Conservation (phyloP, 1,140 invertebrate genomes). For the Drosophila sturtevanti region DNA sequence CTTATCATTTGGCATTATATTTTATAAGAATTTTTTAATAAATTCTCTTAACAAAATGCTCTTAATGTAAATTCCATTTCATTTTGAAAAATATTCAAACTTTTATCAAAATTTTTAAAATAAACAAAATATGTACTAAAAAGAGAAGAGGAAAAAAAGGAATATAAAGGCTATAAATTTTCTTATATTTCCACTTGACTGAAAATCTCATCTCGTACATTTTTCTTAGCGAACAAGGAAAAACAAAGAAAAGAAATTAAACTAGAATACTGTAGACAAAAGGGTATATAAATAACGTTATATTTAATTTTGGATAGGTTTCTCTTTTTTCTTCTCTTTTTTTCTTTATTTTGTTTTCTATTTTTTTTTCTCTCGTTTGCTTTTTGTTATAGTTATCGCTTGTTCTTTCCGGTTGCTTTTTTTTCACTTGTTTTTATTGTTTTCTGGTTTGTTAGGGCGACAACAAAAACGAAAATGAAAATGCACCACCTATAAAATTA, state of each 20-base stretch:
- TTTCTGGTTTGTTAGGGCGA: conserved; percentile 45
- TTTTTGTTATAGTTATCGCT: conserved; percentile 40
- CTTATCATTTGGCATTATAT: no score
- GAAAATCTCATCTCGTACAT: neutral
- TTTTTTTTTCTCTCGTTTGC: conserved; percentile 1
- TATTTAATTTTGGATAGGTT: neutral
- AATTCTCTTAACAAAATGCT: no score
- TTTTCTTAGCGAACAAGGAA: neutral
- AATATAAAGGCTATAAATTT: no score
- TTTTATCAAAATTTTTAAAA: no score
- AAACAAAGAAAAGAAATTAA: neutral
- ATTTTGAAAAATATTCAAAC: no score
- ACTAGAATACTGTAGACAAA: neutral
- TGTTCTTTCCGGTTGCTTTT: conserved; percentile 35
- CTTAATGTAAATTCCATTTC: no score
- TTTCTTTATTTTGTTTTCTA: neutral
- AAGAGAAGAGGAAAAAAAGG: no score
- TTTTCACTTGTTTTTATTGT: conserved; percentile 67
- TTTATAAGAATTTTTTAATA: no score
- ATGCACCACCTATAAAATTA: conserved; percentile 71
- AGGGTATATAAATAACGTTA: conserved; percentile 8
- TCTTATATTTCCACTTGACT: neutral
- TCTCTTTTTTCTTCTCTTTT: neutral
- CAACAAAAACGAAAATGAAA: conserved; percentile 40
- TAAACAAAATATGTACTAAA: no score